Evolutionary conservation across 35 echinoderm and acorn worm genomes (phyloP), one percentile per base, ranked within the genome.

Genomic region (Amphiura filiformis): DNA sequence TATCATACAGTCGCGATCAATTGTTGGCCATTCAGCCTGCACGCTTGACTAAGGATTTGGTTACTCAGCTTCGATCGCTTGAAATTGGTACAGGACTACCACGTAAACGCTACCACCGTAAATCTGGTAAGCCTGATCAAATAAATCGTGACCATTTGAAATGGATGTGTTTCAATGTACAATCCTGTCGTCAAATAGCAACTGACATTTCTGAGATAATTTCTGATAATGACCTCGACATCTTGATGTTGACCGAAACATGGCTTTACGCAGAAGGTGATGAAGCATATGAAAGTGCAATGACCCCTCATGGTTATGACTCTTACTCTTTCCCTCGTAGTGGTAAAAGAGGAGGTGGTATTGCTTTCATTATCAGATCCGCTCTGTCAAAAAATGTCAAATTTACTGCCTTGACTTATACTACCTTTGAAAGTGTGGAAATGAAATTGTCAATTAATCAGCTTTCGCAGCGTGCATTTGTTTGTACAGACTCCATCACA

Each of bases 251-350:
- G 28, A 70, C 61, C 3, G 61, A 70, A n/a, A 70, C 61, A 13
- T 70, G 61, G 61, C 61, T 70, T 4, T 70, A 70, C 61, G 11
- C 61, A 26, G 26, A 11, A 11, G 61, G 61, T 70, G 61, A 70
- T 70, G 61, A 70, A 70, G 61, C 61, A 70, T 70, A 70, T 70
- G 61, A 70, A 70, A 70, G 61, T 70, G 61, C 61, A 70, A 70
- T 70, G 61, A 70, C 61, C 61, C 61, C 26, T 70, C n/a, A n/a
- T 11, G 61, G 61, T n/a, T n/a, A n/a, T 23, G 2, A n/a, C 3
- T 70, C 11, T 70, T 70, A 70, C 26, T 70, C 28, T 70, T 70
- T 70, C 28, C 61, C 61, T 26, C 9, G 61, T 70, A 3, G 9
- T n/a, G 61, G 61, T 2, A 15, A 11, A n/a, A 70, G 28, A 70